Evolutionary conservation across 1,140 invertebrate species (phyloP).

Genomic region (Drosophila novamexicana): DNA sequence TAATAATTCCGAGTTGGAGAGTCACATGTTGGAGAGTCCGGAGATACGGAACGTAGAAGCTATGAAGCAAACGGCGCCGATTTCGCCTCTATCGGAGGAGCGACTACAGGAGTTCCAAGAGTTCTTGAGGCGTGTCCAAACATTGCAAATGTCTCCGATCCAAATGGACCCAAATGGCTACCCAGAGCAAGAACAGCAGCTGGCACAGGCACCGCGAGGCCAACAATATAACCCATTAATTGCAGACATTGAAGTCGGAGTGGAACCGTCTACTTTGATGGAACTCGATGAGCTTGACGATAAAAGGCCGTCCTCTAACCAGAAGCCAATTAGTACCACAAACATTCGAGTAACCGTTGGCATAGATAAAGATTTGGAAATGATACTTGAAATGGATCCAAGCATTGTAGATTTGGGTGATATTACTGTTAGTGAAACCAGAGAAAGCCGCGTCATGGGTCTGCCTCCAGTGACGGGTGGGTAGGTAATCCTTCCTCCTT

Average conservation of each 20-base stretch:
- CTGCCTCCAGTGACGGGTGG: slow-evolving; percentile 83
- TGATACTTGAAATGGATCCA: slow-evolving; percentile 88
- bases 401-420: slow-evolving; percentile 86
- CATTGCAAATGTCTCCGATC: slow-evolving; percentile 60
- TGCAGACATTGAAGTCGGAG: slow-evolving; percentile 58
- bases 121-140: slow-evolving; percentile 62
- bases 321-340: slow-evolving; percentile 24
- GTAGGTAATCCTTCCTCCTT: slow-evolving; percentile 58
- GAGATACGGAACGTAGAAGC: not conserved
- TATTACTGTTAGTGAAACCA: slow-evolving; percentile 46
- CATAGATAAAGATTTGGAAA: slow-evolving; percentile 87
- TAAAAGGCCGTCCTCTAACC: slow-evolving; percentile 2
- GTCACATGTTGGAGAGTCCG: not conserved
- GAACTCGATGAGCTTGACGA: slow-evolving; percentile 43
- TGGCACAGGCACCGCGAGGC: not conserved
- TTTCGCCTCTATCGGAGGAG: slow-evolving; percentile 11
- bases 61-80: not conserved
- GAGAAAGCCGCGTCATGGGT: slow-evolving; percentile 60
- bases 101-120: slow-evolving; percentile 66
- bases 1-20: not conserved
- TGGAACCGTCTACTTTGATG: slow-evolving; percentile 56
- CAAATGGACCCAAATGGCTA: not conserved
- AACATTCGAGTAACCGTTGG: slow-evolving; percentile 86
- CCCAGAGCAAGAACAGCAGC: not conserved
- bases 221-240: not conserved